Conservation (phyloP, 2,888 invertebrate genomes). For the Drosophila prostipennis region DNA sequence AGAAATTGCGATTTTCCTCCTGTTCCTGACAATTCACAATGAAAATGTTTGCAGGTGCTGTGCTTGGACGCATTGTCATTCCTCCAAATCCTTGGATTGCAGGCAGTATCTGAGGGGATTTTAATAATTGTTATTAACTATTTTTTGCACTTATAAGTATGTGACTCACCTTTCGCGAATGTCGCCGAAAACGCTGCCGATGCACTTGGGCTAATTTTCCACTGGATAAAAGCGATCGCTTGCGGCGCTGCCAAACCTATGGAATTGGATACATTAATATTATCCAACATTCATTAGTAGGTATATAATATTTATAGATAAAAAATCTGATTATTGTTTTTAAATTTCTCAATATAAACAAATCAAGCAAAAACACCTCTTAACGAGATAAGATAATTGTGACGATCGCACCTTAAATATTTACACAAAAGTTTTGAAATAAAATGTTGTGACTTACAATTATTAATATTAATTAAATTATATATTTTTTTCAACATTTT, state of each 20-base stretch:
- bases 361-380: too few relatives aligned
- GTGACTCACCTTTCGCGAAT: conserved; percentile 23
- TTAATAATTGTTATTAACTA: background rate
- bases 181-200: conserved; percentile 66
- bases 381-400: too few relatives aligned
- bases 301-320: too few relatives aligned
- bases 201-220: conserved; percentile 63
- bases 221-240: conserved; percentile 55
- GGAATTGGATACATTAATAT: background rate
- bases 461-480: too few relatives aligned
- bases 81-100: conserved; percentile 18
- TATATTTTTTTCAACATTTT: too few relatives aligned
- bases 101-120: conserved; percentile 56
- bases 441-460: too few relatives aligned
- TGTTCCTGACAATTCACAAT: conserved; percentile 25
- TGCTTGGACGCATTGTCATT: conserved; percentile 58
- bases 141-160: too few relatives aligned
- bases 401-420: too few relatives aligned
- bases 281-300: too few relatives aligned
- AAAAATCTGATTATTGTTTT: too few relatives aligned
- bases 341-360: too few relatives aligned
- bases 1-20: conserved; percentile 7
- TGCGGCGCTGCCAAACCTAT: conserved; percentile 70
- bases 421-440: too few relatives aligned
- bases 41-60: conserved; percentile 70